Conservation (phyloP, 2,888 invertebrate species). For the Morinoia aosen region DNA sequence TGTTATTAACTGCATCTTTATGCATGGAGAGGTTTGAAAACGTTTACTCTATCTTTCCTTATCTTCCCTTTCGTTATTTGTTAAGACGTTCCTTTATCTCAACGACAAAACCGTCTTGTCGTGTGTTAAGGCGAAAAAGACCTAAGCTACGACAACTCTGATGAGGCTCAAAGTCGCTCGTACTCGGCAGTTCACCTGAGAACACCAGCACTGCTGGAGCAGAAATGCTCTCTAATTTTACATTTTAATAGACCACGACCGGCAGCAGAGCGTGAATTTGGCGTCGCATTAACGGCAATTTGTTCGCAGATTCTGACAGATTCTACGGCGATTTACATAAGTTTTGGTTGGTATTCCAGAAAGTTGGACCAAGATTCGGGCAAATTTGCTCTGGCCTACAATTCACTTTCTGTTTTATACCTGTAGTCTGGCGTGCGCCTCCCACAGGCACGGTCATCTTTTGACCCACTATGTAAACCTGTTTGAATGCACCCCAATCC, state of each 20-base stretch:
- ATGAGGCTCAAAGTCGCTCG: background rate
- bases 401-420: background rate
- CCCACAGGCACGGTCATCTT: background rate
- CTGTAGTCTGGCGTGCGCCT: background rate
- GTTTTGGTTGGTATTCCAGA: background rate
- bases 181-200: background rate
- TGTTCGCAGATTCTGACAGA: background rate
- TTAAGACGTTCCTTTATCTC: background rate
- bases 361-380: background rate
- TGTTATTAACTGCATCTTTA: no score
- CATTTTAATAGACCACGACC: background rate
- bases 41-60: no score
- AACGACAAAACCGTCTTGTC: background rate
- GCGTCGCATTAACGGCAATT: background rate
- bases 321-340: background rate
- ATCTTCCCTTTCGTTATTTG: background rate
- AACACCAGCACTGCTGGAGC: background rate
- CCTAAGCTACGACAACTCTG: background rate
- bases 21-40: no score
- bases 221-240: background rate
- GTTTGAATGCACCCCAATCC: background rate
- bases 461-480: background rate
- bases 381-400: background rate
- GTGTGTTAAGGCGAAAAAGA: background rate
- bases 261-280: background rate